Percentiles rank a stretch among this genome's conserved stretches.
Conservation (phyloP, 2,888 invertebrate genomes). For the Megastigmus dorsalis region DNA sequence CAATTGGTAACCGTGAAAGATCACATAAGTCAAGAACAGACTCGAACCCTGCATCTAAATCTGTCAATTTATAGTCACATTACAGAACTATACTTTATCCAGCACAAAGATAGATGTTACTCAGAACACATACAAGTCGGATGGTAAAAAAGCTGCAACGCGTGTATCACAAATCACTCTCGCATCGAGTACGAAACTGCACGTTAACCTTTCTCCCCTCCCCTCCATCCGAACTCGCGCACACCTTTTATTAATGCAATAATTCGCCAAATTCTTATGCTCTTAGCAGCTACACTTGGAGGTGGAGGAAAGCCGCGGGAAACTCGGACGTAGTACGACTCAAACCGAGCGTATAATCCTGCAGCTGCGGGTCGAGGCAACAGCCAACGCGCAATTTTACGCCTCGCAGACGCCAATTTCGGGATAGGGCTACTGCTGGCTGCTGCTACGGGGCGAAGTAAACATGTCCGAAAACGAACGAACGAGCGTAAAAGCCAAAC, state of each 20-base stretch:
- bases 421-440: neutral
- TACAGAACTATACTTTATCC: no score
- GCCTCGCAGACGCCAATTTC: constrained; percentile 35
- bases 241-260: constrained; percentile 31
- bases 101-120: no score
- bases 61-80: no score
- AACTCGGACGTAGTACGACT: constrained; percentile 18
- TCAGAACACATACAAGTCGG: no score
- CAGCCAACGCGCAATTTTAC: constrained; percentile 43
- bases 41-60: no score
- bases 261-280: constrained; percentile 30
- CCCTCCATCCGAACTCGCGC: no score
- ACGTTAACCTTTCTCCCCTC: neutral
- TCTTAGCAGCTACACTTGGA: neutral
- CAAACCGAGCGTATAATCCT: constrained; percentile 47
- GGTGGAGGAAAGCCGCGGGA: neutral
- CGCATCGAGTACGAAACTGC: no score
- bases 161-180: no score
- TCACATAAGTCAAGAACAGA: no score
- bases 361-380: no score
- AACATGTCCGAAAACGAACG: constrained; percentile 21
- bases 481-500: constrained; percentile 8
- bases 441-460: constrained; percentile 6
- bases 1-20: no score
- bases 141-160: no score